Evolutionary conservation across 1,140 invertebrate genomes (phyloP), one percentile per base, ranked within the genome.

Genomic region (Zaprionus davidi): DNA sequence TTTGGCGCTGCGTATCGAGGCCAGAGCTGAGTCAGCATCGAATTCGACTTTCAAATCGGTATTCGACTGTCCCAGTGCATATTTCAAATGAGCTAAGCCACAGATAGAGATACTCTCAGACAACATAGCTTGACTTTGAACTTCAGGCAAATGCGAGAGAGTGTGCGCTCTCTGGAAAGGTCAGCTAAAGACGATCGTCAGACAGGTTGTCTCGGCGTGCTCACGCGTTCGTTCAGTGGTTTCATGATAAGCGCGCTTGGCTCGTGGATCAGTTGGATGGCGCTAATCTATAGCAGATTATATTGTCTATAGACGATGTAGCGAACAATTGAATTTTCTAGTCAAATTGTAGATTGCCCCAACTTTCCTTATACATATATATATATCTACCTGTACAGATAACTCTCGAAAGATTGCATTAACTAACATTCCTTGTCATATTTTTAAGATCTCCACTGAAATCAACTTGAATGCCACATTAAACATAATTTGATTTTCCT

Each of bases 61-160:
- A 22, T 36, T 9, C 34, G 58, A 38, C 15, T 69, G 66, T 34
- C 58, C 58, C 67, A 71, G 17, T 34, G 57, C 65, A 9, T 11
- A 3, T 34, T 34, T 34, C 31, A 34, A 12, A 15, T 34, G 13
- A 53, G 63, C 34, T 55, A 5, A 63, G 28, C n/a, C 28, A 15
- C 11, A 31, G 41, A 24, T 51, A 57, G 13, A 68, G 65, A 36
- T 70, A 26, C 28, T 26, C 53, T 17, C 22, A 69, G 20, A 51
- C 28, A 34, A 31, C 7, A 7, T 26, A 22, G 46, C 11, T 55
- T 65, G 73, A 72, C 74, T 76, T 76, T 76, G 74, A 76, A 76
- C 74, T 76, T 71, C 60, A 76, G 53, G 28, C 51, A 58, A 41
- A 66, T 41, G 51, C 63, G 12, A 55, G 24, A 22, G 24, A 6